These are phyloP conservation scores for Zoanthus gigantus DNA, from an alignment of 92 coral and sea anemone species.

Conservation along the genomic window DNA sequence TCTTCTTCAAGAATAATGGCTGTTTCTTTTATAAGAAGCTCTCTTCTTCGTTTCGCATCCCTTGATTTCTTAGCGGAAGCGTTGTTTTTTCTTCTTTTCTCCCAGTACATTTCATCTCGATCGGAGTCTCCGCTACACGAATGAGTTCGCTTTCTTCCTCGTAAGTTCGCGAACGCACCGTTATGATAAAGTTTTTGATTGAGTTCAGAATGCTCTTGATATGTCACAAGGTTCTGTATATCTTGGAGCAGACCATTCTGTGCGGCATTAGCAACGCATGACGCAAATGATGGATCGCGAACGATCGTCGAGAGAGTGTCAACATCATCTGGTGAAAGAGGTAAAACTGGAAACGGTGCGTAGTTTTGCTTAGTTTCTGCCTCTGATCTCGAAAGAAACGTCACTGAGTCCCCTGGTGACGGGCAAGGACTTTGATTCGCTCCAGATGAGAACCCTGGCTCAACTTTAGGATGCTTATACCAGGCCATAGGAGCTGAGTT, in stretches of 20 bases:
- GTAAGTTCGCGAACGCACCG: constrained; percentile 8
- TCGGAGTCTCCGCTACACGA: constrained; percentile 25
- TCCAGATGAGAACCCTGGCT: constrained; percentile 1
- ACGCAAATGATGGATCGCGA: constrained; percentile 40
- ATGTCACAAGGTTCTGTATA: constrained; percentile 3
- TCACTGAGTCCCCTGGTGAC: constrained; percentile 20
- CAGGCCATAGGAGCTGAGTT: not conserved
- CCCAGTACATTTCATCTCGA: constrained; percentile 30
- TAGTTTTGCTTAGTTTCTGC: not conserved
- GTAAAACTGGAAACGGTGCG: constrained; percentile 17
- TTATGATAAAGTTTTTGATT: not conserved
- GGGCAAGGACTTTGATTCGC: constrained; percentile 25
- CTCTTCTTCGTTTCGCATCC: constrained; percentile 45
- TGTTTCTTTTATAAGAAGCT: constrained; percentile 28
- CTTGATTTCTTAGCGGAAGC: constrained; percentile 39
- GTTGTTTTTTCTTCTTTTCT: constrained; percentile 46
- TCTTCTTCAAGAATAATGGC: constrained; percentile 33
- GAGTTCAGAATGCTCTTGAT: constrained; percentile 9
- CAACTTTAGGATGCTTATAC: constrained; percentile 25
- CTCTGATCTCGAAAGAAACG: constrained; percentile 15
- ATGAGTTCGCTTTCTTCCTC: constrained; percentile 19
- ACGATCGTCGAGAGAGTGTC: constrained; percentile 43
- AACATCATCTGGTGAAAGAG: constrained; percentile 37
- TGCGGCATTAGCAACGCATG: constrained; percentile 26
- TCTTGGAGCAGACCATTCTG: constrained; percentile 30